phyloP scores from a whole-genome alignment of 2,113 vertebrate genomes.

The Rostratula benghalensis region DNA sequence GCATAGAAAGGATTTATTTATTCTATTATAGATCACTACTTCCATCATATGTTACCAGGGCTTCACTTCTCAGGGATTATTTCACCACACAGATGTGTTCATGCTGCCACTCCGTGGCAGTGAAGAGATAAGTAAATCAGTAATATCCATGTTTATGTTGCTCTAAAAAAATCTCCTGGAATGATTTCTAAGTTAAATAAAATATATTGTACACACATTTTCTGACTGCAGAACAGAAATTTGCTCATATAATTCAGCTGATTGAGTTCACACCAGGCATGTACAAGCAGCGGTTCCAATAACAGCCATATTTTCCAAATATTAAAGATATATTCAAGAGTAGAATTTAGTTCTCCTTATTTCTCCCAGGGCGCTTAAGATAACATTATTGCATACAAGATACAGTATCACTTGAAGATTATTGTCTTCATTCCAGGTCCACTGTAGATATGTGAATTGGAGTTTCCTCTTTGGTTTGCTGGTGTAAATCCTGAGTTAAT shows the following conservation, averaged over 20 bases:
- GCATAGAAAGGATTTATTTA: not conserved
- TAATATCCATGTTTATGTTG: not conserved
- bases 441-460: not conserved
- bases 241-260: not conserved
- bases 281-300: not conserved
- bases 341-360: not conserved
- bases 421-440: not conserved
- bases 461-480: not conserved
- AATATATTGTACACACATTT: not conserved
- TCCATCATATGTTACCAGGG: not conserved
- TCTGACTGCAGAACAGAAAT: not conserved
- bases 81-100: not conserved
- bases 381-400: not conserved
- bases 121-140: not conserved
- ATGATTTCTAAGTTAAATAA: not conserved
- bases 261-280: not conserved
- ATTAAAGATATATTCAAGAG: not conserved
- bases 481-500: not conserved
- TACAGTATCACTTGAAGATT: not conserved
- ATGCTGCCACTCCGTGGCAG: constrained; percentile 52
- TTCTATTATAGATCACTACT: not conserved
- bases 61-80: not conserved
- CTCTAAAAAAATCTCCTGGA: not conserved
- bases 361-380: not conserved
- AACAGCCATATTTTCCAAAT: not conserved